These are phyloP conservation scores for Julus scanicus DNA, from an alignment of 2,888 invertebrate genomes.

Conservation along the genomic window DNA sequence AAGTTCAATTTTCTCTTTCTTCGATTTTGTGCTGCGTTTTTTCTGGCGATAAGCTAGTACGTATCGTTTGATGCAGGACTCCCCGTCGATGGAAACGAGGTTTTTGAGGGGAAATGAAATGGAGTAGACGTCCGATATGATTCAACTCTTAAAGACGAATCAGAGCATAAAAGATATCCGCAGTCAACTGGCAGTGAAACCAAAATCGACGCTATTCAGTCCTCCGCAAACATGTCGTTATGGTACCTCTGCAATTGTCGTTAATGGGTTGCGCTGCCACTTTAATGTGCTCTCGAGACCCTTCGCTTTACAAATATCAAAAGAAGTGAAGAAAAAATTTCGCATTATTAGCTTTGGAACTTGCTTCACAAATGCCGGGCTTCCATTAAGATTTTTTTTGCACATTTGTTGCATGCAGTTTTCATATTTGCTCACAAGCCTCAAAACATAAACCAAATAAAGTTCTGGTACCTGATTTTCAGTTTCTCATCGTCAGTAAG, in stretches of 20 bases:
- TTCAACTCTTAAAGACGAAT: constrained; percentile 31
- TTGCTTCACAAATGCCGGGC: not conserved
- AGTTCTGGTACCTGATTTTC: too few species aligned
- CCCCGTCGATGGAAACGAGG: not conserved
- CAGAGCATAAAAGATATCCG: constrained; percentile 42
- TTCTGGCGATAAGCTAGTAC: not conserved
- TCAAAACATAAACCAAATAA: too few species aligned
- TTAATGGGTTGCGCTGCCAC: constrained; percentile 7
- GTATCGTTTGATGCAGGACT: not conserved
- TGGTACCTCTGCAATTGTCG: constrained; percentile 30
- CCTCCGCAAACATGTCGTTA: constrained; percentile 15
- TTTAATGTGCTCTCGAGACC: not conserved
- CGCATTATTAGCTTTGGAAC: not conserved
- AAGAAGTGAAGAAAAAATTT: not conserved
- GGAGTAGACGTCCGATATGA: constrained; percentile 39
- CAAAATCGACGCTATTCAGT: not conserved
- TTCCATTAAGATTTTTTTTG: not conserved
- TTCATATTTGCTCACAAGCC: not conserved
- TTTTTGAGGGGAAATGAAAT: constrained; percentile 18
- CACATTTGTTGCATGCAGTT: not conserved
- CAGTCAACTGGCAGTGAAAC: constrained; percentile 42
- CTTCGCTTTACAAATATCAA: not conserved
- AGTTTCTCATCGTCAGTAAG: too few species aligned
- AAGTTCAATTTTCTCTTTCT: constrained; percentile 15
- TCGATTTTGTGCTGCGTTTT: not conserved